These are phyloP conservation scores for Silurus lanzhouensis DNA, from an alignment of 2,797 vertebrate genomes.

Conservation along the genomic window DNA sequence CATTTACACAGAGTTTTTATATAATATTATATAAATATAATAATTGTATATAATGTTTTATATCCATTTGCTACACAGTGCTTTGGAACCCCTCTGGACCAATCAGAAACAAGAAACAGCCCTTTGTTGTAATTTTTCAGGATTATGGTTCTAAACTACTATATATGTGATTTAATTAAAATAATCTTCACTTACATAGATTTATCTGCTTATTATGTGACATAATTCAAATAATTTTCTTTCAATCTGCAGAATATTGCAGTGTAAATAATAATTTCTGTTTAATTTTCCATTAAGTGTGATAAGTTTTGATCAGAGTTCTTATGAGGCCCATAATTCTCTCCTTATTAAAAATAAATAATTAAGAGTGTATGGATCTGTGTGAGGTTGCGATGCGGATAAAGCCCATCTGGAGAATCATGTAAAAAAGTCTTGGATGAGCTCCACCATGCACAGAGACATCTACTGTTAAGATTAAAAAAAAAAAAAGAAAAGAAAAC, in stretches of 20 bases:
- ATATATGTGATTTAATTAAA: too few relatives aligned
- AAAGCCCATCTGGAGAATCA: neutral
- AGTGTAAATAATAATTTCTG: neutral
- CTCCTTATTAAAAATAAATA: neutral
- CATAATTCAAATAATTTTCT: neutral
- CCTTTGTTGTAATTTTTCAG: neutral
- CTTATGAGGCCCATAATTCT: neutral
- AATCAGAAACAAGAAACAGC: neutral
- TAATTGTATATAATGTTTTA: too few relatives aligned
- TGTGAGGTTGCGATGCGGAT: neutral
- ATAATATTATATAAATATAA: too few relatives aligned
- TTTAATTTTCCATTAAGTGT: neutral
- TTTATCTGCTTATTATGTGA: neutral
- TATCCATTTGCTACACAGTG: neutral
- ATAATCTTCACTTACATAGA: too few relatives aligned
- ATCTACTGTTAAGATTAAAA: slow-evolving; percentile 3
- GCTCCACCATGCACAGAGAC: neutral
- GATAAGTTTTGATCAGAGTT: neutral
- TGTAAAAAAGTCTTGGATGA: neutral
- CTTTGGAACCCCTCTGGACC: neutral
- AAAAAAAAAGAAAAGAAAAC: neutral
- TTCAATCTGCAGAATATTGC: neutral
- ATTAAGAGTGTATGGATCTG: slow-evolving; percentile 11
- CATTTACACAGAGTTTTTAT: too few relatives aligned
- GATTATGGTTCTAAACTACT: too few relatives aligned